Percentiles rank a stretch among this genome's conserved stretches.
These are phyloP conservation scores for Chesias legatella DNA, from an alignment of 2,888 invertebrate genomes.

Conservation along the genomic window DNA sequence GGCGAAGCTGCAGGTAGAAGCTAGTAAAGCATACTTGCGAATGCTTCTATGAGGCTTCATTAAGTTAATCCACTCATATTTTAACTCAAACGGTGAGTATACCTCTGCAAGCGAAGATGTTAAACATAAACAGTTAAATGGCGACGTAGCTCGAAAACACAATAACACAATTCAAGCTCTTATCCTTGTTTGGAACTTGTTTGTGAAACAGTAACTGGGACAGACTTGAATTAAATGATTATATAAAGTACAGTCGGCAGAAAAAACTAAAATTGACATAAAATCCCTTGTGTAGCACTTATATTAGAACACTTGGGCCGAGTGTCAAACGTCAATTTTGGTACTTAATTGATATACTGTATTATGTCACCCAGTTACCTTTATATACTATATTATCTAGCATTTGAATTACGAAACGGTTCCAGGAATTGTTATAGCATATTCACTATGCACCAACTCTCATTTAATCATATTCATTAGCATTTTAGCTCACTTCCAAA, in stretches of 20 bases:
- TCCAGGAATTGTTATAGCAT: no score
- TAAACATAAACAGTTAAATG: conserved; percentile 1
- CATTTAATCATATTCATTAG: conserved; percentile 58
- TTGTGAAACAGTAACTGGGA: conserved; percentile 13
- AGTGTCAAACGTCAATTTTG: no score
- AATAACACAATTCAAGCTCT: conserved; percentile 7
- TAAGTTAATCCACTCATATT: no score
- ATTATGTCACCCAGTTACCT: no score
- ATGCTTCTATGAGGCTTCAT: no score
- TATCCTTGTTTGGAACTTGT: conserved; percentile 14
- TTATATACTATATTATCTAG: no score
- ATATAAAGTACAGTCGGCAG: conserved; percentile 2
- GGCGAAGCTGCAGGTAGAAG: no score
- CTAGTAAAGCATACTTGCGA: no score
- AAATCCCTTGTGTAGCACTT: no score
- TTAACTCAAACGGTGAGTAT: neutral
- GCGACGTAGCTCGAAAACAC: conserved; percentile 1
- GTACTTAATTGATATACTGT: no score
- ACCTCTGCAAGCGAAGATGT: neutral
- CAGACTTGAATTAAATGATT: conserved; percentile 11
- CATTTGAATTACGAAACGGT: no score
- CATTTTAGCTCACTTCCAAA: conserved; percentile 52
- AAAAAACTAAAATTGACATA: neutral
- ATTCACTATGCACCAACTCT: neutral
- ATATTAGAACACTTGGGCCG: no score